These are phyloP conservation scores for Chlorodrepanis virens DNA, from an alignment of 2,113 vertebrate species.

Conservation along the genomic window DNA sequence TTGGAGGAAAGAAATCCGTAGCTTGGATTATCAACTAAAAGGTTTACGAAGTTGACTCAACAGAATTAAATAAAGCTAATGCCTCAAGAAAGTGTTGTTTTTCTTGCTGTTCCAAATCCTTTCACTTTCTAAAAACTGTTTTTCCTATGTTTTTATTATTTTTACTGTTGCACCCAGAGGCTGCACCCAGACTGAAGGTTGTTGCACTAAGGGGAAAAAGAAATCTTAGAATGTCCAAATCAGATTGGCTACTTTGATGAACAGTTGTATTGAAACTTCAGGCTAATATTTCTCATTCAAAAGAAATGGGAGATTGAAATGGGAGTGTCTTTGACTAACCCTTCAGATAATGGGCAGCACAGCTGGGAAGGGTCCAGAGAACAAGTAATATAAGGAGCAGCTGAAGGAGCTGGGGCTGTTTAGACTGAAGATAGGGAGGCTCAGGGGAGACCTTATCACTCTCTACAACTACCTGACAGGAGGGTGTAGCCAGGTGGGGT, in stretches of 20 bases:
- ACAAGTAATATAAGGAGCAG: not conserved
- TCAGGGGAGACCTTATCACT: not conserved
- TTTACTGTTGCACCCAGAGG: not conserved
- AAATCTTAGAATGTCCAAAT: not conserved
- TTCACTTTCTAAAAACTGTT: not conserved
- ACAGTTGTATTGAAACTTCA: not conserved
- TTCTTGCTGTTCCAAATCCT: not conserved
- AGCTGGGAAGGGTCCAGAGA: not conserved
- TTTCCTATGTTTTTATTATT: not conserved
- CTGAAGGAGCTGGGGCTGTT: not conserved
- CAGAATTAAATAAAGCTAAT: slow-evolving; percentile 23
- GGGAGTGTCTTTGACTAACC: not conserved
- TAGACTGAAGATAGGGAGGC: not conserved
- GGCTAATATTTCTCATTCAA: not conserved
- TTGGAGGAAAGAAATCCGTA: not conserved
- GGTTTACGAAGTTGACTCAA: not conserved
- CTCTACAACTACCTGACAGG: not conserved
- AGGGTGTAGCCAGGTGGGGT: not conserved
- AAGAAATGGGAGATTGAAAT: not conserved
- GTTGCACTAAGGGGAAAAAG: not conserved
- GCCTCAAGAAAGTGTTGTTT: slow-evolving; percentile 6
- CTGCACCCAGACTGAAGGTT: not conserved
- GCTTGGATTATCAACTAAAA: not conserved
- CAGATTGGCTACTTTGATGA: not conserved
- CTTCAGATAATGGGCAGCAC: not conserved